Conservation (phyloP, 2,888 invertebrate species). For the Nomada ruficornis region DNA sequence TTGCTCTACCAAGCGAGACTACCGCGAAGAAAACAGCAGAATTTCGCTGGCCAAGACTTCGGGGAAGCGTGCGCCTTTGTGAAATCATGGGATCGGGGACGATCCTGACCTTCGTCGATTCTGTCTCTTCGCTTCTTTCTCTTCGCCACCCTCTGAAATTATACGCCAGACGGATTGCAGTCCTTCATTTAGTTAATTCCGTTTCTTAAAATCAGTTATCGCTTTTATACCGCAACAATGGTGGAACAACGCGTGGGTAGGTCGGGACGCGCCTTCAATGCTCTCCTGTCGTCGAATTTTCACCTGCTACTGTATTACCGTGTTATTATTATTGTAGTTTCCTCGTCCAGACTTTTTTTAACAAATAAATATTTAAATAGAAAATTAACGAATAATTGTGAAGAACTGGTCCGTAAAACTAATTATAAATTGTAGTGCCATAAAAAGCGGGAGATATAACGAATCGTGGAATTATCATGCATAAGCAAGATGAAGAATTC, state of each 20-base stretch:
- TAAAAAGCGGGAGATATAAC: too few relatives aligned
- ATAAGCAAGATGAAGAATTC: too few relatives aligned
- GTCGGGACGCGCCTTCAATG: constrained; percentile 3
- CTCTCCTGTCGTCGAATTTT: constrained; percentile 5
- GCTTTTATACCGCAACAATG: constrained; percentile 38
- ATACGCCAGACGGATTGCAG: constrained; percentile 36
- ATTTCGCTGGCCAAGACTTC: constrained; percentile 59
- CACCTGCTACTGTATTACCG: background rate
- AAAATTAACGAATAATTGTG: too few relatives aligned
- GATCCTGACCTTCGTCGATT: constrained; percentile 63
- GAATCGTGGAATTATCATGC: too few relatives aligned
- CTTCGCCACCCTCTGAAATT: constrained; percentile 55
- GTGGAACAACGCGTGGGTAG: constrained; percentile 17
- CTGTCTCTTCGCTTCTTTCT: constrained; percentile 37
- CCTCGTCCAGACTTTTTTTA: background rate
- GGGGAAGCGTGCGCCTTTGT: constrained; percentile 61
- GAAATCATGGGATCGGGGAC: constrained; percentile 35
- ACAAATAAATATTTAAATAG: too few relatives aligned
- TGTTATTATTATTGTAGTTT: background rate
- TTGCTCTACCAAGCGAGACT: constrained; percentile 77
- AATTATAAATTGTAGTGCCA: too few relatives aligned
- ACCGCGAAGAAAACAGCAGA: constrained; percentile 63
- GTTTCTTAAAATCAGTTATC: constrained; percentile 52
- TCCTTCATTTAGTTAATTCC: constrained; percentile 59
- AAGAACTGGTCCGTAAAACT: too few relatives aligned